Conservation (phyloP, 2,113 vertebrate genomes). For the Esox niger region DNA sequence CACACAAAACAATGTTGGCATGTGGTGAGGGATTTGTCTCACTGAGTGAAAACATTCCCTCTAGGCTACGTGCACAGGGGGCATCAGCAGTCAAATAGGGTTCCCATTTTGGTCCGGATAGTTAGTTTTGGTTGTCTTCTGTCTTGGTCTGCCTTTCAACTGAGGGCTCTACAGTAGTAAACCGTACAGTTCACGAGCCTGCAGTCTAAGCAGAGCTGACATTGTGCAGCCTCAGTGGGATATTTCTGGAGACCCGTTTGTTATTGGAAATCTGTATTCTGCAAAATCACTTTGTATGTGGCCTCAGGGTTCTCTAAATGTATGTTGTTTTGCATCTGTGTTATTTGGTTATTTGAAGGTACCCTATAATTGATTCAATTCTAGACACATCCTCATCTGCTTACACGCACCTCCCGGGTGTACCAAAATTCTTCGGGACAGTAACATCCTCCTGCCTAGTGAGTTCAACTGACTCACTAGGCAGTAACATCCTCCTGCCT, state of each 20-base stretch:
- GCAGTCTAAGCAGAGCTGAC: not conserved
- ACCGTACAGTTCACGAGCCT: not conserved
- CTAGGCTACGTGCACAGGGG: not conserved
- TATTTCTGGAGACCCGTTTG: not conserved
- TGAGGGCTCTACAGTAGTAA: not conserved
- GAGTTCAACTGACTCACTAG: no score
- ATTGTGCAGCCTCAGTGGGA: not conserved
- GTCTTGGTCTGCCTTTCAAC: not conserved
- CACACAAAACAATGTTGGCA: not conserved
- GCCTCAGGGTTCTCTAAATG: no score
- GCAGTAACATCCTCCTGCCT: no score
- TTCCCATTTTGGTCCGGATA: no score
- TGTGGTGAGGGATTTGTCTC: not conserved
- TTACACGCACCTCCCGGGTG: no score
- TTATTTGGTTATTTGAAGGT: no score
- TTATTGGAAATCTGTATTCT: not conserved
- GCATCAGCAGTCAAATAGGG: not conserved
- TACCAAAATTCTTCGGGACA: no score
- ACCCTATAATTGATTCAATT: no score
- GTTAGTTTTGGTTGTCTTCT: not conserved
- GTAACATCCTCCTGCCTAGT: no score
- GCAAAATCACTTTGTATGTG: not conserved
- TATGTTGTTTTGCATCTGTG: no score
- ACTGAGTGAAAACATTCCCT: not conserved
- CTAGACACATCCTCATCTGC: no score